Evolutionary conservation across 2,113 vertebrate genomes (phyloP), one percentile per base, ranked within the genome.

Genomic region (Stigmatopora argus): DNA sequence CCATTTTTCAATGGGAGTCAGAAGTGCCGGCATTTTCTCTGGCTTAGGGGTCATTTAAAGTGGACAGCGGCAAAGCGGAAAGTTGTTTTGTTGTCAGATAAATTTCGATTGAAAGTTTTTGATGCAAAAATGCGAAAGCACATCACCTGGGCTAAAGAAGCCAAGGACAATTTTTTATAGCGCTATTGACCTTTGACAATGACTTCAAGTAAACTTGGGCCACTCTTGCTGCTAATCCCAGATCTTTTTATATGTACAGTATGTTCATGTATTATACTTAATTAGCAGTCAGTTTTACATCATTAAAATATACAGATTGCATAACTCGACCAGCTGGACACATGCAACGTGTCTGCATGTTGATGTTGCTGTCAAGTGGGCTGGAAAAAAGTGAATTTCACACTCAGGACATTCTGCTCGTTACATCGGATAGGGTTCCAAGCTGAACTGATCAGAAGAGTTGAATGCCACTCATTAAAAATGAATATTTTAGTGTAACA

Each of bases 281-380:
- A 70, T 81, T 77, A 73, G 9, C 19, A 48, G 62, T 48, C 60
- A 57, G 65, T 47, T 56, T 60, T 51, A 60, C 53, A 80, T 72
- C 73, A 71, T 49, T 70, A 21, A 38, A 67, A 31, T 2, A 71
- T 65, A 71, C 57, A 72, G 46, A 67, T 56, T 82, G 14, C 70
- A 78, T 84, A 71, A 82, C 66, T 73, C 56, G 49, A 82, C 79
- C 71, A 80, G 75, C 71, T 79, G 66, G 74, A 71, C 64, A 69
- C 62, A 48, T 17, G 10, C 23, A 18, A n/a, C 31, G 48, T 7
- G 41, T 63, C 60, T 69, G 41, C 70, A 75, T 59, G 59, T 69
- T 64, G 26, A 55, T 67, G 45, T 55, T 69, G 71, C 21, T 62
- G 41, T 65, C 17, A 53, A 44, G 62, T 58, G 31, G 21, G 53